Evolutionary conservation across 2,113 vertebrate species (phyloP).

Genomic region (Diadophis punctatus): DNA sequence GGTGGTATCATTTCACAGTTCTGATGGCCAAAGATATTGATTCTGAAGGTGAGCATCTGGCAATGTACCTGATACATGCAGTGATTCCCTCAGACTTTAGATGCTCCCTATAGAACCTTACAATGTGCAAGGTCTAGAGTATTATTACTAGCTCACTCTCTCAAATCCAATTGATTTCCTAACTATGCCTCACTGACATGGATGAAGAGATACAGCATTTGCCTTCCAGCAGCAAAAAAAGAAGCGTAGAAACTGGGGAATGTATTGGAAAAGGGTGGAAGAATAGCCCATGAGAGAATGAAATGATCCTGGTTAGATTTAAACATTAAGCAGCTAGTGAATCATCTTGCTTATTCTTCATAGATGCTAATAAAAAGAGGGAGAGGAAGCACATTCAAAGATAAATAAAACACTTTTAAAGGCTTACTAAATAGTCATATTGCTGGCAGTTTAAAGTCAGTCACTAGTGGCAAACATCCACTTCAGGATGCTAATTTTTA

Average conservation of each 20-base stretch:
- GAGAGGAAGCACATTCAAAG: not conserved
- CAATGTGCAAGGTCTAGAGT: not conserved
- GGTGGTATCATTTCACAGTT: constrained; percentile 10
- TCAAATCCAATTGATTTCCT: constrained; percentile 32
- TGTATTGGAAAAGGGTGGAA: not conserved
- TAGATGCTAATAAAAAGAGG: constrained; percentile 12
- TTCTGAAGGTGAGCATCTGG: constrained; percentile 24
- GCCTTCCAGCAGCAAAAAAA: constrained; percentile 4
- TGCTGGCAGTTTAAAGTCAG: constrained; percentile 38
- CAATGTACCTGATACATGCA: not conserved
- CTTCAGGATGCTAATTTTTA: constrained; percentile 52
- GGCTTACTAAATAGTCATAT: constrained; percentile 2
- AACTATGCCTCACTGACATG: constrained; percentile 22
- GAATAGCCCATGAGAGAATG: constrained; percentile 1
- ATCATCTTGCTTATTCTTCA: constrained; percentile 18
- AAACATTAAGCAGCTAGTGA: constrained; percentile 11
- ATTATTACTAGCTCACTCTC: constrained; percentile 7
- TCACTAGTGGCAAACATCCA: constrained; percentile 37
- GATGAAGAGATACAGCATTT: constrained; percentile 24
- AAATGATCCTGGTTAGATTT: not conserved
- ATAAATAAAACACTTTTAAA: constrained; percentile 8
- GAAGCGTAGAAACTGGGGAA: not conserved
- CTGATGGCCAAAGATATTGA: not conserved
- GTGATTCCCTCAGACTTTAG: constrained; percentile 7
- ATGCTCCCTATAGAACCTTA: constrained; percentile 15